Percentiles rank a stretch among this genome's conserved stretches.
Conservation (phyloP, 92 coral and sea anemone genomes). For the Hydrozoanthus gracilis region DNA sequence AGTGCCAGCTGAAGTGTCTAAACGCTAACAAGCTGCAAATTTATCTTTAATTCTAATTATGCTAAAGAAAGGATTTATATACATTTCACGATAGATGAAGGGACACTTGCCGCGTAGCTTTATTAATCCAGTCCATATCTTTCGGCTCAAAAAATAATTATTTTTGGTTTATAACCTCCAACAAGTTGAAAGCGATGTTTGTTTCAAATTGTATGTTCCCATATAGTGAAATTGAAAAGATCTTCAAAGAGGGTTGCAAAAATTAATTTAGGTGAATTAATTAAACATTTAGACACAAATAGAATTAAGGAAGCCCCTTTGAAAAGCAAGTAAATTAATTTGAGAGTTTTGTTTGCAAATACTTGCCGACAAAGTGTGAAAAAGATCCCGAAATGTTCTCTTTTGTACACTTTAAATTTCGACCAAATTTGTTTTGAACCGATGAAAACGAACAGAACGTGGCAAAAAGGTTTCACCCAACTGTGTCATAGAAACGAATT, state of each 20-base stretch:
- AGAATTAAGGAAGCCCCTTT: conserved; percentile 45
- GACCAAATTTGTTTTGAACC: background rate
- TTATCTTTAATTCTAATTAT: conserved; percentile 44
- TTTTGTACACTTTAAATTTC: conserved; percentile 4
- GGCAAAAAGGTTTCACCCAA: background rate
- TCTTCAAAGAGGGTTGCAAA: conserved; percentile 40
- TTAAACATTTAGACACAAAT: conserved; percentile 52
- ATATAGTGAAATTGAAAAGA: conserved; percentile 6
- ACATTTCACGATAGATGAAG: conserved; percentile 26
- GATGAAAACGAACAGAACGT: background rate
- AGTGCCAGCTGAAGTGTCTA: conserved; percentile 19
- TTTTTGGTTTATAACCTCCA: conserved; percentile 27
- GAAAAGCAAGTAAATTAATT: conserved; percentile 47
- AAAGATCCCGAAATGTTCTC: background rate
- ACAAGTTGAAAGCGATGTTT: background rate
- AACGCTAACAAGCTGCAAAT: conserved; percentile 28
- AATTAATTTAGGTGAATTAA: conserved; percentile 42
- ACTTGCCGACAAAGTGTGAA: conserved; percentile 44
- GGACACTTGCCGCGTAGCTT: background rate
- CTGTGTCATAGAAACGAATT: background rate
- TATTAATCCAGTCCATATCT: background rate
- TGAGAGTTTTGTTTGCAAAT: conserved; percentile 43
- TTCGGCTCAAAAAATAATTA: conserved; percentile 31
- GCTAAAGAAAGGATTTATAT: conserved; percentile 11
- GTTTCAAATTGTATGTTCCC: conserved; percentile 18